A percentile compares a stretch with the other conserved stretches of the same genome.
Conservation (phyloP, 2,797 vertebrate species). For the Sebastes iracundus region DNA sequence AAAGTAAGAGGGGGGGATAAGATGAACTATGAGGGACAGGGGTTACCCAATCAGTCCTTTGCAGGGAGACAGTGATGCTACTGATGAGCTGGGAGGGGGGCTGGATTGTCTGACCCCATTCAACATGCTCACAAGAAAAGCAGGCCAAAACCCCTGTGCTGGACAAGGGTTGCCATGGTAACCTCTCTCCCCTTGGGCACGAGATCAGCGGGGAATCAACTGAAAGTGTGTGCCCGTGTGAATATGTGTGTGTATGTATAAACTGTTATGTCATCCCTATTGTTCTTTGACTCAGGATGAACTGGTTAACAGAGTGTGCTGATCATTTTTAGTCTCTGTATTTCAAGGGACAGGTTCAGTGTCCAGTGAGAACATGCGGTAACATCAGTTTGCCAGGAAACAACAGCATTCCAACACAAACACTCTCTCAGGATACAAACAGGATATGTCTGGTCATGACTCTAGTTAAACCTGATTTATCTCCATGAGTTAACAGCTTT, state of each 20-base stretch:
- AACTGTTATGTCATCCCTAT: constrained; percentile 46
- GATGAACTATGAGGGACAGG: constrained; percentile 40
- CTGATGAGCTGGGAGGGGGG: constrained; percentile 28
- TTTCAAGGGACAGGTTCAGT: background rate
- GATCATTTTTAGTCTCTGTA: background rate
- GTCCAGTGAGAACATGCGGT: constrained; percentile 14
- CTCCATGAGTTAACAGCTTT: background rate
- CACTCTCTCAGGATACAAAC: constrained; percentile 38
- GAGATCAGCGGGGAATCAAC: constrained; percentile 70
- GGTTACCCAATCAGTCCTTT: constrained; percentile 61
- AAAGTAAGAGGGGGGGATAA: constrained; percentile 12
- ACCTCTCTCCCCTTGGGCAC: constrained; percentile 54
- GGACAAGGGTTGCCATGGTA: constrained; percentile 70
- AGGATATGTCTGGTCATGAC: constrained; percentile 42
- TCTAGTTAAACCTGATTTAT: constrained; percentile 43
- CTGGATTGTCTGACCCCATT: constrained; percentile 69
- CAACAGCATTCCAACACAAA: constrained; percentile 42
- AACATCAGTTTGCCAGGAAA: constrained; percentile 21
- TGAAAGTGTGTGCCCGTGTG: constrained; percentile 51
- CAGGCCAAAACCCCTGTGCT: constrained; percentile 66
- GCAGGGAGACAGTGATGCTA: constrained; percentile 38
- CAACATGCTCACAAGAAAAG: constrained; percentile 68
- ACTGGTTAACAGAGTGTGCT: background rate
- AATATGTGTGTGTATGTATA: background rate
- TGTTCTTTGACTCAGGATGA: constrained; percentile 26